Conservation (phyloP, 2,888 invertebrate genomes). For the Cinara cedri region DNA sequence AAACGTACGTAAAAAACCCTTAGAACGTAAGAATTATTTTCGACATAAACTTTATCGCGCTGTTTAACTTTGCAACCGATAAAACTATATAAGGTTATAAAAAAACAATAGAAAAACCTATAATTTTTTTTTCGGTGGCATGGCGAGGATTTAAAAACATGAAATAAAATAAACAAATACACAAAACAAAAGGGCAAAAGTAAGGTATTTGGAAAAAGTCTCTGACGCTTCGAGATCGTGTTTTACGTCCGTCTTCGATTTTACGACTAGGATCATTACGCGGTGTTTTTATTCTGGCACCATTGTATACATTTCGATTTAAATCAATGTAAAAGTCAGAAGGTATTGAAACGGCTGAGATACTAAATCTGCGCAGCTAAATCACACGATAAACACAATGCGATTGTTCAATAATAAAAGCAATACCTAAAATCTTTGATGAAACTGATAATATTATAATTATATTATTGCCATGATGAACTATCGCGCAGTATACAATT, state of each 20-base stretch:
- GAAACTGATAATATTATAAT: not conserved
- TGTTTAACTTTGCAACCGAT: not conserved
- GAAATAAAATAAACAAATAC: not conserved
- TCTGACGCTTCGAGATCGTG: not conserved
- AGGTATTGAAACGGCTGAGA: slow-evolving; percentile 8
- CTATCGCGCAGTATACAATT: no score
- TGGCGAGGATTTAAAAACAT: no score
- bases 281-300: slow-evolving; percentile 9
- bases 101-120: slow-evolving; percentile 24
- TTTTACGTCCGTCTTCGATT: not conserved
- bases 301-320: not conserved
- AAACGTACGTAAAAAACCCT: not conserved
- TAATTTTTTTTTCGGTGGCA: slow-evolving; percentile 25
- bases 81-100: not conserved
- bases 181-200: not conserved
- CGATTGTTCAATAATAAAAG: not conserved
- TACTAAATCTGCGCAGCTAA: no score
- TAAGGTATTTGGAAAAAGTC: no score
- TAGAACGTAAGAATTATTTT: slow-evolving; percentile 6
- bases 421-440: not conserved
- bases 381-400: not conserved
- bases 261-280: not conserved
- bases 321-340: not conserved
- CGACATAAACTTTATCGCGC: slow-evolving; percentile 6
- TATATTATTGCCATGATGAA: no score